phyloP scores from a whole-genome alignment of 2,797 vertebrate genomes.

The Amniataba percoides region DNA sequence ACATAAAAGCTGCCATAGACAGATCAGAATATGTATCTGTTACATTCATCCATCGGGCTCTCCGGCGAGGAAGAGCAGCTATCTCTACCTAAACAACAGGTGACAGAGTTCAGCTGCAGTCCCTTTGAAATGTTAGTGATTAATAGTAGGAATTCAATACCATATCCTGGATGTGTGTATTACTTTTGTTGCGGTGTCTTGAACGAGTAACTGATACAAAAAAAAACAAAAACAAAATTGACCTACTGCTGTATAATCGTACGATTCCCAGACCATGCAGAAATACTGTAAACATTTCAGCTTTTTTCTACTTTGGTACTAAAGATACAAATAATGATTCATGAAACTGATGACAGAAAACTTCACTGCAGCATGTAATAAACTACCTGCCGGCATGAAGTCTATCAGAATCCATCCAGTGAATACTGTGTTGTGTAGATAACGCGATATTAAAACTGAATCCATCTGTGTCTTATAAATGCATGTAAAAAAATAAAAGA shows the following conservation, averaged over 20 bases:
- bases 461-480: constrained; percentile 50
- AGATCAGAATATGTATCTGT: constrained; percentile 82
- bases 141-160: constrained; percentile 42
- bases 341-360: constrained; percentile 57
- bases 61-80: constrained; percentile 69
- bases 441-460: constrained; percentile 60
- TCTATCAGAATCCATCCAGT: constrained; percentile 55
- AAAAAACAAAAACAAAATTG: constrained; percentile 31
- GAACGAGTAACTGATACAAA: constrained; percentile 40
- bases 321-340: constrained; percentile 73
- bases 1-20: constrained; percentile 86
- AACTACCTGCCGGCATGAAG: constrained; percentile 49
- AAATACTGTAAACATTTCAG: constrained; percentile 84
- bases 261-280: constrained; percentile 66
- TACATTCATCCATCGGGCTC: constrained; percentile 88
- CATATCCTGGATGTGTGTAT: constrained; percentile 36
- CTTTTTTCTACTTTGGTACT: constrained; percentile 81
- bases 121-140: constrained; percentile 55
- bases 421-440: constrained; percentile 74
- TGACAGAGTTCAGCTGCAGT: constrained; percentile 54
- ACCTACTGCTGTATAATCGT: constrained; percentile 50
- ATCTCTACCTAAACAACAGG: constrained; percentile 69
- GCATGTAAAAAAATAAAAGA: constrained; percentile 52
- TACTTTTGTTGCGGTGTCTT: constrained; percentile 45
- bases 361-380: constrained; percentile 50